These are phyloP conservation scores for Danionella dracula DNA, from an alignment of 2,797 vertebrate species.

Conservation along the genomic window DNA sequence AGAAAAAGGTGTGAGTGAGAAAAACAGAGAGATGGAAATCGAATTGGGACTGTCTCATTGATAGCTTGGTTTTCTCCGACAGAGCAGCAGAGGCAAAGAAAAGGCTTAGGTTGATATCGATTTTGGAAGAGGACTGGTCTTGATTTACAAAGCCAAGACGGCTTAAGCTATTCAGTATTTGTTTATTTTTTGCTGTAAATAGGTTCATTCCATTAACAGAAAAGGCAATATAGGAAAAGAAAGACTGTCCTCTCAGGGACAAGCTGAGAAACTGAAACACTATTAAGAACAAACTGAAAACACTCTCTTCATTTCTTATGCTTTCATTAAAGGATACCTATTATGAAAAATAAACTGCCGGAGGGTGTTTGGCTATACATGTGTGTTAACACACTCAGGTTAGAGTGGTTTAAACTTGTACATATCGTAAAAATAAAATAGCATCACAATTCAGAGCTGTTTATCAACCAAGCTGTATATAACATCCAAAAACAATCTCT, in stretches of 20 bases:
- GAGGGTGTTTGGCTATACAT: too few relatives aligned
- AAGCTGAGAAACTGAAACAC: background rate
- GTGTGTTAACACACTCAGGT: too few relatives aligned
- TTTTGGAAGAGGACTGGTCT: conserved; percentile 30
- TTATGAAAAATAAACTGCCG: too few relatives aligned
- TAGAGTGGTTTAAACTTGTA: too few relatives aligned
- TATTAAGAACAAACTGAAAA: too few relatives aligned
- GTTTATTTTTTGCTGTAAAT: conserved; percentile 7
- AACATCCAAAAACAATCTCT: too few relatives aligned
- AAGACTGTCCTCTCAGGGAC: background rate
- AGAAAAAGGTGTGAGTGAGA: conserved; percentile 19
- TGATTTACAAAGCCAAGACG: conserved; percentile 36
- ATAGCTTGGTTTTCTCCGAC: conserved; percentile 29
- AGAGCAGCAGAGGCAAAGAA: conserved; percentile 20
- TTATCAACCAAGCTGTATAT: too few relatives aligned
- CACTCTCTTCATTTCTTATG: too few relatives aligned
- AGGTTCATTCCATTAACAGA: background rate
- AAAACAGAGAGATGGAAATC: conserved; percentile 12
- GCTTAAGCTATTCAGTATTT: conserved; percentile 1
- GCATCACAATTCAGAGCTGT: too few relatives aligned
- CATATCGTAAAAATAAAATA: too few relatives aligned
- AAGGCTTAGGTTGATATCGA: conserved; percentile 34
- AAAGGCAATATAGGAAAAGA: background rate
- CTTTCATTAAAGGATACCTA: too few relatives aligned
- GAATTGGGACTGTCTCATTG: conserved; percentile 28